Percentiles rank a stretch among this genome's conserved stretches.
Conservation (phyloP, 1,140 invertebrate species). For the Drosophila novamexicana region DNA sequence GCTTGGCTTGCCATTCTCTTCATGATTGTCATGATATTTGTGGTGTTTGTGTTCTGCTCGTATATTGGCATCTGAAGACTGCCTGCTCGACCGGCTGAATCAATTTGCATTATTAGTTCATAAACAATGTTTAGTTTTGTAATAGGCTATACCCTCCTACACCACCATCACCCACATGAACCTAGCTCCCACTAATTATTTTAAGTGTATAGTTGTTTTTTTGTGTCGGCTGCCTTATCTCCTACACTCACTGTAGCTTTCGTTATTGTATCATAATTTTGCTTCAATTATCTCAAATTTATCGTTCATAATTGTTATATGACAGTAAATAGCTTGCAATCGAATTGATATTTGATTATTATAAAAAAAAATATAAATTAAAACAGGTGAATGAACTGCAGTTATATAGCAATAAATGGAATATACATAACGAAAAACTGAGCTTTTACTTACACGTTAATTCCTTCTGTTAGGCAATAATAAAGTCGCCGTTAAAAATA, state of each 20-base stretch:
- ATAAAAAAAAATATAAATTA: slow-evolving; percentile 3
- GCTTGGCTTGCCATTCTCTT: slow-evolving; percentile 91
- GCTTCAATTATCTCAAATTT: slow-evolving; percentile 28
- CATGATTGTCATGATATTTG: slow-evolving; percentile 89
- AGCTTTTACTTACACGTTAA: not conserved
- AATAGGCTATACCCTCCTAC: slow-evolving; percentile 9
- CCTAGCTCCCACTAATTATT: slow-evolving; percentile 56
- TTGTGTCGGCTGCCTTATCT: slow-evolving; percentile 67
- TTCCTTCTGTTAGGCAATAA: too few species aligned
- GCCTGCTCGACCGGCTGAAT: slow-evolving; percentile 38
- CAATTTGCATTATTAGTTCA: slow-evolving; percentile 68
- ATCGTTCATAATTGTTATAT: slow-evolving; percentile 46
- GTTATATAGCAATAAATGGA: slow-evolving; percentile 46
- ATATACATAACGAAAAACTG: slow-evolving; percentile 8
- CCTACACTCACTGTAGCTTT: slow-evolving; percentile 35
- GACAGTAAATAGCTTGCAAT: slow-evolving; percentile 35
- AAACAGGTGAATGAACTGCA: slow-evolving; percentile 37
- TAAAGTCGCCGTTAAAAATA: too few species aligned
- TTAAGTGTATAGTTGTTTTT: slow-evolving; percentile 66
- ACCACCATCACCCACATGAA: not conserved
- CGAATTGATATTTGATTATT: slow-evolving; percentile 42
- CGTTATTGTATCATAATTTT: slow-evolving; percentile 36
- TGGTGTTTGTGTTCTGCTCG: slow-evolving; percentile 91
- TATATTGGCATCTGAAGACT: slow-evolving; percentile 90
- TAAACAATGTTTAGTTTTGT: slow-evolving; percentile 61